Percentiles rank a stretch among this genome's conserved stretches.
phyloP scores from a whole-genome alignment of 2,888 invertebrate species.

The Amblyteles armatorius region DNA sequence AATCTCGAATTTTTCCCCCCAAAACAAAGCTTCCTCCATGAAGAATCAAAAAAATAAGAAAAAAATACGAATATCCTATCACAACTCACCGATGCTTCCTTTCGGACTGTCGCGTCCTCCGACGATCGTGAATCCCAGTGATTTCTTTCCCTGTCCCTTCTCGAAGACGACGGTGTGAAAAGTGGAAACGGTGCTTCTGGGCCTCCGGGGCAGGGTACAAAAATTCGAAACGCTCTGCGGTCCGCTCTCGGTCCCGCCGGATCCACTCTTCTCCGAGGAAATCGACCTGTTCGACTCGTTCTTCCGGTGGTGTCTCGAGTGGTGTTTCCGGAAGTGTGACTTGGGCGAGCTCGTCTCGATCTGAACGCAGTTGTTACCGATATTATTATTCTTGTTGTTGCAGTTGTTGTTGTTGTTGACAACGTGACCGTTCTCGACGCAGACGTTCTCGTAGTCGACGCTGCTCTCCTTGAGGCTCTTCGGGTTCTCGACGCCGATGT shows the following conservation, averaged over 20 bases:
- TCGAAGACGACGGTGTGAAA: constrained; percentile 91
- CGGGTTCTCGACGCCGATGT: constrained; percentile 80
- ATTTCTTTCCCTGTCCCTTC: constrained; percentile 93
- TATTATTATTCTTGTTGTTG: constrained; percentile 33
- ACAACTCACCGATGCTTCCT: constrained; percentile 88
- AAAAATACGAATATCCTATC: neutral
- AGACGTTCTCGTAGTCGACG: constrained; percentile 89
- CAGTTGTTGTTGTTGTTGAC: constrained; percentile 76
- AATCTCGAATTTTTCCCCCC: too few species aligned
- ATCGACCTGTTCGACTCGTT: constrained; percentile 77
- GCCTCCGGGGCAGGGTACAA: constrained; percentile 90
- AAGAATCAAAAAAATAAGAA: too few species aligned
- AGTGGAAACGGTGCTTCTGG: constrained; percentile 89
- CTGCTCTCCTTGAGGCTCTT: constrained; percentile 88
- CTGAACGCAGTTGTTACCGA: neutral
- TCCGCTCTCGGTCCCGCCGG: constrained; percentile 64
- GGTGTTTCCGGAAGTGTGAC: constrained; percentile 81
- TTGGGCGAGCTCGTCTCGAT: constrained; percentile 82
- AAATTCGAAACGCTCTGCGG: constrained; percentile 87
- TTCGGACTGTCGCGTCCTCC: constrained; percentile 94
- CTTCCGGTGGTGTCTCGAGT: constrained; percentile 73
- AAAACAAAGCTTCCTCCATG: too few species aligned
- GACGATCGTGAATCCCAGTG: constrained; percentile 95
- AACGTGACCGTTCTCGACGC: constrained; percentile 85
- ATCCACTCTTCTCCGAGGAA: constrained; percentile 75